These are phyloP conservation scores for Leuctra nigra DNA, from an alignment of 2,888 invertebrate species.

Conservation along the genomic window DNA sequence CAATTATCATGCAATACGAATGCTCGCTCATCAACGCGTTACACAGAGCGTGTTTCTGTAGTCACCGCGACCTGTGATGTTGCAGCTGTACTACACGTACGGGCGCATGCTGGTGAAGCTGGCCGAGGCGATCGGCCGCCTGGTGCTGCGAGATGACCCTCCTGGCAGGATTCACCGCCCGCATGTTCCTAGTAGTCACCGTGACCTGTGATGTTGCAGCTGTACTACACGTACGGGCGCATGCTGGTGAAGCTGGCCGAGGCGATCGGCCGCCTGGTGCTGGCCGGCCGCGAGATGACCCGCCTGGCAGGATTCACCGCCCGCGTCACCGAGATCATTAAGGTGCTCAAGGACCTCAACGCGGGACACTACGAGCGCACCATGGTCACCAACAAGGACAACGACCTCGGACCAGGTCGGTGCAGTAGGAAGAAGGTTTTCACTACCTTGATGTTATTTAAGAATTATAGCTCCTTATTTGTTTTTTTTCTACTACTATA, in stretches of 20 bases:
- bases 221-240: slow-evolving; percentile 94
- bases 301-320: slow-evolving; percentile 91
- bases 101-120: slow-evolving; percentile 94
- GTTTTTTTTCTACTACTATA: too few species aligned
- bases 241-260: slow-evolving; percentile 96
- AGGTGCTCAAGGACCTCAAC: slow-evolving; percentile 77
- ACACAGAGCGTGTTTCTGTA: too few species aligned
- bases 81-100: slow-evolving; percentile 92
- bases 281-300: slow-evolving; percentile 93
- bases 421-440: too few species aligned
- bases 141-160: slow-evolving; percentile 89
- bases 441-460: too few species aligned
- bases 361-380: slow-evolving; percentile 67
- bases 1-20: too few species aligned
- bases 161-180: slow-evolving; percentile 87
- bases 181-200: too few species aligned
- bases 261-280: slow-evolving; percentile 89
- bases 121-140: slow-evolving; percentile 93
- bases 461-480: too few species aligned
- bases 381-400: slow-evolving; percentile 47
- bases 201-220: too few species aligned
- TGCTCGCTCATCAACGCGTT: too few species aligned
- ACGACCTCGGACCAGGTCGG: not conserved
- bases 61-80: too few species aligned
- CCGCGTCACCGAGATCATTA: slow-evolving; percentile 81